Percentiles rank a stretch among this genome's conserved stretches.
Evolutionary conservation across 2,888 invertebrate species (phyloP).

Genomic region (Leucoma salicis): DNA sequence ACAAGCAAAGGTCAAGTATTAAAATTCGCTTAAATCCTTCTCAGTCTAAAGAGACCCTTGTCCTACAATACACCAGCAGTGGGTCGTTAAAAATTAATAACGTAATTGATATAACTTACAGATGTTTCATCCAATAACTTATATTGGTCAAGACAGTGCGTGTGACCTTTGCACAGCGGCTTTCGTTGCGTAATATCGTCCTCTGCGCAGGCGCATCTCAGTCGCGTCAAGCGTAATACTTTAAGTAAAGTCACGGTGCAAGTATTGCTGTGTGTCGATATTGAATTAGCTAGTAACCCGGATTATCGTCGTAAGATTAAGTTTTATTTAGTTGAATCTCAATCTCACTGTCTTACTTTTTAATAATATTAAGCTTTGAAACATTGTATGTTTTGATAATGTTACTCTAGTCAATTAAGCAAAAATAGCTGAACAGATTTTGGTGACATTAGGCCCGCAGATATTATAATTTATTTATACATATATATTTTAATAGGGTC

Average conservation of each 20-base stretch:
- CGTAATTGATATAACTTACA: not conserved
- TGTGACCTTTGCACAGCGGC: slow-evolving; percentile 41
- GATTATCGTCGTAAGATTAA: not conserved
- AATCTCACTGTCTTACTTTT: not conserved
- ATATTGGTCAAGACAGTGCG: slow-evolving; percentile 6
- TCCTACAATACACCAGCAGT: no score
- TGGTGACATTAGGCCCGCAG: no score
- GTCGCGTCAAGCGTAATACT: slow-evolving; percentile 18
- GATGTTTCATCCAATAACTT: not conserved
- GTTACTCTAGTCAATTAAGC: no score
- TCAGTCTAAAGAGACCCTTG: no score
- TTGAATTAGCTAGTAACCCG: not conserved
- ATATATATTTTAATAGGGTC: no score
- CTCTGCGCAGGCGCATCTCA: slow-evolving; percentile 33
- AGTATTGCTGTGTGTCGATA: not conserved
- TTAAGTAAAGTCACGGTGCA: slow-evolving; percentile 3
- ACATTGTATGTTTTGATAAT: no score
- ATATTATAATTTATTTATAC: no score
- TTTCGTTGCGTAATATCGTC: slow-evolving; percentile 43
- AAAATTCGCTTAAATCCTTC: no score
- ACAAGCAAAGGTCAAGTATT: no score
- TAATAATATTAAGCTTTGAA: no score
- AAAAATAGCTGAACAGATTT: no score
- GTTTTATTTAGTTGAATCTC: not conserved
- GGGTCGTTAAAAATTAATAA: no score